These are phyloP conservation scores for Capra hircus DNA, from an alignment of 2,113 vertebrate genomes.

Conservation along the genomic window DNA sequence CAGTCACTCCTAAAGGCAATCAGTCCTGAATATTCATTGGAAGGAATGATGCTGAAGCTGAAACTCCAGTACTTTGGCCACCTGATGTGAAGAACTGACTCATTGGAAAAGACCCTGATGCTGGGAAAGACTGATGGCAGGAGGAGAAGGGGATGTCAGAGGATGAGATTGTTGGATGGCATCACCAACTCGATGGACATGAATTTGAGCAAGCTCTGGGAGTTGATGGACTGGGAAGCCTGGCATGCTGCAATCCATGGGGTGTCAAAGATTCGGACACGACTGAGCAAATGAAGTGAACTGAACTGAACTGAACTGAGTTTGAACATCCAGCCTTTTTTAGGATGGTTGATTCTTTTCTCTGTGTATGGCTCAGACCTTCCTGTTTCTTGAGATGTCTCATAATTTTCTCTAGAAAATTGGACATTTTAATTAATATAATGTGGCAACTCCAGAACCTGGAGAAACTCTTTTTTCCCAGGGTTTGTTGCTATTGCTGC, in stretches of 20 bases:
- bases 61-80: not conserved
- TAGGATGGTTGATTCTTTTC: not conserved
- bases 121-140: not conserved
- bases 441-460: not conserved
- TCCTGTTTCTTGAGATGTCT: not conserved
- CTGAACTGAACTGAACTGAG: not conserved
- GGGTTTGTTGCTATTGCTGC: not conserved
- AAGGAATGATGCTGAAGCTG: not conserved
- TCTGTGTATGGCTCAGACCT: not conserved
- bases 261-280: not conserved
- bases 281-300: not conserved
- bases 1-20: not conserved
- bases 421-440: not conserved
- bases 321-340: not conserved
- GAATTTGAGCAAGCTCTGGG: not conserved
- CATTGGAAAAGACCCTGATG: not conserved
- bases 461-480: not conserved
- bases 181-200: not conserved
- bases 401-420: not conserved
- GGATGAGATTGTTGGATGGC: not conserved
- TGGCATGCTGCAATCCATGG: not conserved
- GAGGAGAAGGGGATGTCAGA: not conserved
- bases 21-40: not conserved
- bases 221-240: not conserved
- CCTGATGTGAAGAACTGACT: not conserved